A percentile compares a stretch with the other conserved stretches of the same genome.
These are phyloP conservation scores for Drosophila multiciliata DNA, from an alignment of 2,888 invertebrate species.

Conservation along the genomic window DNA sequence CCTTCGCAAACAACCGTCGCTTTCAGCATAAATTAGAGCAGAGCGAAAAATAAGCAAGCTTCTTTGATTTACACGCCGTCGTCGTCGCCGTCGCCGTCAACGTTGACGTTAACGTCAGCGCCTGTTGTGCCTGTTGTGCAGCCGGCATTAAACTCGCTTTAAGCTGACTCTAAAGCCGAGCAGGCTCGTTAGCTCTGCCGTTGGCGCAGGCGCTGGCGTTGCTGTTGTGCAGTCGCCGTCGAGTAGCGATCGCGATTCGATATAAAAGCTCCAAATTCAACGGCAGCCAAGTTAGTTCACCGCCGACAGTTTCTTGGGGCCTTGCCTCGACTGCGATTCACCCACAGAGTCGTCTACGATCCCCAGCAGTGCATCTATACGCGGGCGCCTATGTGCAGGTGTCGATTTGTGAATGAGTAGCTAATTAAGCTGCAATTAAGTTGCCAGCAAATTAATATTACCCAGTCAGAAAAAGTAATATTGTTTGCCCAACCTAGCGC, in stretches of 20 bases:
- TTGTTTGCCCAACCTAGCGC: slow-evolving; percentile 60
- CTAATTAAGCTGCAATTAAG: slow-evolving; percentile 58
- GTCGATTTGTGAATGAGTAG: slow-evolving; percentile 54
- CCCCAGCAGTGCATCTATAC: slow-evolving; percentile 25
- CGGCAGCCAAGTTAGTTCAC: slow-evolving; percentile 79
- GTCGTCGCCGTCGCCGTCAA: slow-evolving; percentile 33
- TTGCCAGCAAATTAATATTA: slow-evolving; percentile 45
- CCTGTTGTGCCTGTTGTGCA: slow-evolving; percentile 16
- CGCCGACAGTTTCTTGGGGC: slow-evolving; percentile 70
- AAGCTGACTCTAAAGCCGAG: slow-evolving; percentile 26
- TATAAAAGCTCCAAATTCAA: slow-evolving; percentile 83
- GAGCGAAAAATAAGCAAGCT: slow-evolving; percentile 61
- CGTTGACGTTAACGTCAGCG: slow-evolving; percentile 17
- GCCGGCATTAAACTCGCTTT: slow-evolving; percentile 56
- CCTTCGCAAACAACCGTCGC: slow-evolving; percentile 9
- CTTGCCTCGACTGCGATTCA: slow-evolving; percentile 50
- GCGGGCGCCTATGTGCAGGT: slow-evolving; percentile 48
- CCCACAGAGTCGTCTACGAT: slow-evolving; percentile 27
- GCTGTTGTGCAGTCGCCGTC: slow-evolving; percentile 37
- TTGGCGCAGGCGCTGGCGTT: slow-evolving; percentile 11
- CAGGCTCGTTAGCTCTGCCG: slow-evolving; percentile 17
- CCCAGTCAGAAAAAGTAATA: slow-evolving; percentile 34
- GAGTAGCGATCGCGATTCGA: slow-evolving; percentile 58
- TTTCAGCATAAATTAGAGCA: slow-evolving; percentile 70
- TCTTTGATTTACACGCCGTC: slow-evolving; percentile 69